A percentile compares a stretch with the other conserved stretches of the same genome.
Evolutionary conservation across 2,888 invertebrate species (phyloP).

Genomic region (Dryobotodes eremita): DNA sequence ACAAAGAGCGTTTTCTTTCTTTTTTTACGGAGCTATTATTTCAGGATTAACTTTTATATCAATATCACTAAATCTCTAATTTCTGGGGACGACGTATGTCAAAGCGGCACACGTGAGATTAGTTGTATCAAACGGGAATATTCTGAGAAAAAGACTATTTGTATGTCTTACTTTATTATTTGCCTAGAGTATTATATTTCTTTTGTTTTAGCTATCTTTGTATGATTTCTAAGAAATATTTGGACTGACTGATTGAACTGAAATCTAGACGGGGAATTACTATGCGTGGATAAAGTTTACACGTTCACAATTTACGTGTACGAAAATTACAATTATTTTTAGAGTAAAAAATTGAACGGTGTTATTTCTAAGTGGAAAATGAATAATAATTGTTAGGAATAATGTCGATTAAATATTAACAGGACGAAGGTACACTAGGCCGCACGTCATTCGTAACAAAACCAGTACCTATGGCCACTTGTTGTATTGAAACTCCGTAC

Average conservation of each 20-base stretch:
- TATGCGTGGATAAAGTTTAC: slow-evolving; percentile 9
- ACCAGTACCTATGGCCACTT: background rate
- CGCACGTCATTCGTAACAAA: no score
- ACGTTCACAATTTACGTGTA: slow-evolving; percentile 2
- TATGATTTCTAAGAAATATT: slow-evolving; percentile 12
- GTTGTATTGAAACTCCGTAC: background rate
- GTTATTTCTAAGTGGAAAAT: background rate
- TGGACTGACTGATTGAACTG: background rate
- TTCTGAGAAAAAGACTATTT: background rate
- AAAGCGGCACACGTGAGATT: slow-evolving; percentile 18
- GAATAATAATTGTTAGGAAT: background rate
- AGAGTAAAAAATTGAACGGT: background rate
- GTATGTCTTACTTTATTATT: slow-evolving; percentile 4
- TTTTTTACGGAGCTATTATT: slow-evolving; percentile 23
- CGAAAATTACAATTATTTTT: background rate
- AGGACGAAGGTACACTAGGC: background rate
- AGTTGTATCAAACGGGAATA: slow-evolving; percentile 18
- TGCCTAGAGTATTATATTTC: slow-evolving; percentile 1
- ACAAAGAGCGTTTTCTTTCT: background rate
- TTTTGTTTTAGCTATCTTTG: slow-evolving; percentile 16
- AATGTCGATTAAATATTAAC: background rate
- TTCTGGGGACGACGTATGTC: slow-evolving; percentile 53
- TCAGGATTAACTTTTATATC: slow-evolving; percentile 3
- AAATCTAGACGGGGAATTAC: slow-evolving; percentile 11
- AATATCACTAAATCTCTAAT: slow-evolving; percentile 30